Evolutionary conservation across 2,888 invertebrate species (phyloP), one percentile per base, ranked within the genome.

Genomic region (Chrysina gloriosa): DNA sequence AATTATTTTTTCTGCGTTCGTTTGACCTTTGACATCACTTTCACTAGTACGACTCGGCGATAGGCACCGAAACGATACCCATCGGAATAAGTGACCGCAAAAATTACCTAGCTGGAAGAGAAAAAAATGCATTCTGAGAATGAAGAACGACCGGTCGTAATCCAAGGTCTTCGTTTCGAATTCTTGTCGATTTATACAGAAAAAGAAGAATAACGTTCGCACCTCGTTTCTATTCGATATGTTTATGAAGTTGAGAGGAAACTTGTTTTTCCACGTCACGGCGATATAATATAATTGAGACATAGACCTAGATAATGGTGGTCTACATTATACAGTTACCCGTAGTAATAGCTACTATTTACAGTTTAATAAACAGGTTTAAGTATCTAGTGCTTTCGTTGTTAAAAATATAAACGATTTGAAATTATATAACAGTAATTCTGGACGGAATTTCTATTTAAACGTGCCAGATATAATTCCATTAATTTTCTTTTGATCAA

Each of bases 11-110:
- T 31, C 39, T 27, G 54, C 54, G 27, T 65, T 39, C 16, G 31
- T 23, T n/a, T n/a, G 65, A 65, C 65, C 65, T 56, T 45, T 65
- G 65, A 65, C 65, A 65, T 56, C 54, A 65, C 65, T 65, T 65
- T 65, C 65, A 65, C 65, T 56, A 34, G 25, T 27, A 25, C 45
- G 47, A 31, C 21, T 14, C 56, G 7, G 6, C 42, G 39, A 27
- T 27, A 9, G 25, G 34, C 14, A 25, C 27, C 58, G 58, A 39
- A 16, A 29, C 42, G 16, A 42, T 14, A 14, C 42, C 42, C 16
- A 16, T 42, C 11, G 14, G 14, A 16, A 16, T 42, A 16, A 6
- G 11, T 42, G 19, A 14, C 14, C 19, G 11, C 7, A 31, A 29
- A 52, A 52, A n/a, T 52, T 52, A 52, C 52, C 14, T 27, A 6